Evolutionary conservation across 1,140 invertebrate species (phyloP).

Genomic region (Trachymyrmex septentrionalis): DNA sequence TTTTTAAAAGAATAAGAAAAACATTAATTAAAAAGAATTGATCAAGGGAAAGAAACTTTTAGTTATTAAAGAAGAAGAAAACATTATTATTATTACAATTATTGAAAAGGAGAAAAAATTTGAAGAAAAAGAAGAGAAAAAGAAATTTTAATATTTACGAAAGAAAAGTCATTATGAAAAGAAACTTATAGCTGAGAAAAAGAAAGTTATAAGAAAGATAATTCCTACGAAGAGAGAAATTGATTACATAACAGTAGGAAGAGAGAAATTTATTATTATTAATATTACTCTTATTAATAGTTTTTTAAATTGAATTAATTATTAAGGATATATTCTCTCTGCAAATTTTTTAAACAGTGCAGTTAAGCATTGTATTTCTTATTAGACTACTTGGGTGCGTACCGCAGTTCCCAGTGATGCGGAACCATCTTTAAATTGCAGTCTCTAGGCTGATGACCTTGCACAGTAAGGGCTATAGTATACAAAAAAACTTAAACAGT

Average conservation of each 20-base stretch:
- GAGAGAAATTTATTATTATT: neutral
- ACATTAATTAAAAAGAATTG: neutral
- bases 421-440: conserved; percentile 28
- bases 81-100: no score
- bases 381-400: conserved; percentile 6
- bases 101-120: neutral
- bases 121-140: neutral
- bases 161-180: neutral
- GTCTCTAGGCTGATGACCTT: conserved; percentile 15
- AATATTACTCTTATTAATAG: neutral
- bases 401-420: conserved; percentile 26
- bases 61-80: conserved; percentile 10
- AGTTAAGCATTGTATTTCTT: conserved; percentile 14
- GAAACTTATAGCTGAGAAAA: neutral
- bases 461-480: neutral
- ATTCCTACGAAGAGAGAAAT: neutral
- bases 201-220: neutral
- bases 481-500: no score
- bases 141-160: neutral
- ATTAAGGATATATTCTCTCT: neutral
- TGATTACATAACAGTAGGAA: no score
- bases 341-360: conserved; percentile 21
- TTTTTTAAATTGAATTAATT: conserved; percentile 15
- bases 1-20: neutral
- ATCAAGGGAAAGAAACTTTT: neutral